phyloP scores from a whole-genome alignment of 2,888 invertebrate genomes.

The Ashinkailepas kermadecensis region DNA sequence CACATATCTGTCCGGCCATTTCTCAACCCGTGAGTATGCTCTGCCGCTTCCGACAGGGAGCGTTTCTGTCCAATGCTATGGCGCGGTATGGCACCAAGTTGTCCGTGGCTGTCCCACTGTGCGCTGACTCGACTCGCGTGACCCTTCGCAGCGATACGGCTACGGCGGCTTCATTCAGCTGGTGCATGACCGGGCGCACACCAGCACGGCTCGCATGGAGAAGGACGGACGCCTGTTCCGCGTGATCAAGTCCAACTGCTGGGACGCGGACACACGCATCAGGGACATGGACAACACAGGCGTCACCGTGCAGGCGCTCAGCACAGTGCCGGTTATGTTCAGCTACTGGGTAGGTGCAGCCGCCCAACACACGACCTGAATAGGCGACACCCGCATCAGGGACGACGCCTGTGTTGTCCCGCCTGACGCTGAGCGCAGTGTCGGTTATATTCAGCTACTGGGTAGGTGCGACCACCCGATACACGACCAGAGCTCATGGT shows the following conservation, averaged over 20 bases:
- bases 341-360: slow-evolving; percentile 47
- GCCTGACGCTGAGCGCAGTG: slow-evolving; percentile 51
- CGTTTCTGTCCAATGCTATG: no score
- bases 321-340: slow-evolving; percentile 54
- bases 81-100: no score
- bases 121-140: neutral
- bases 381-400: slow-evolving; percentile 43
- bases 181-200: slow-evolving; percentile 36
- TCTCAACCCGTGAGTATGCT: no score
- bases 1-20: no score
- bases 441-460: slow-evolving; percentile 54
- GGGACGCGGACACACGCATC: slow-evolving; percentile 45
- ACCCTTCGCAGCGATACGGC: slow-evolving; percentile 44
- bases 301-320: slow-evolving; percentile 49
- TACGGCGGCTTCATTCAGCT: slow-evolving; percentile 50
- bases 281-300: slow-evolving; percentile 48
- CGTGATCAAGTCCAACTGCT: slow-evolving; percentile 49
- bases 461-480: slow-evolving; percentile 40
- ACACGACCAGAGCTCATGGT: no score
- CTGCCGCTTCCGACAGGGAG: no score
- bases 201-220: slow-evolving; percentile 42
- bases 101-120: no score
- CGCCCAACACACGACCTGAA: no score
- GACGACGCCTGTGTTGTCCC: slow-evolving; percentile 48
- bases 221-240: slow-evolving; percentile 48